A percentile compares a stretch with the other conserved stretches of the same genome.
phyloP scores from a whole-genome alignment of 2,888 invertebrate species.

The Hydraecia micacea region DNA sequence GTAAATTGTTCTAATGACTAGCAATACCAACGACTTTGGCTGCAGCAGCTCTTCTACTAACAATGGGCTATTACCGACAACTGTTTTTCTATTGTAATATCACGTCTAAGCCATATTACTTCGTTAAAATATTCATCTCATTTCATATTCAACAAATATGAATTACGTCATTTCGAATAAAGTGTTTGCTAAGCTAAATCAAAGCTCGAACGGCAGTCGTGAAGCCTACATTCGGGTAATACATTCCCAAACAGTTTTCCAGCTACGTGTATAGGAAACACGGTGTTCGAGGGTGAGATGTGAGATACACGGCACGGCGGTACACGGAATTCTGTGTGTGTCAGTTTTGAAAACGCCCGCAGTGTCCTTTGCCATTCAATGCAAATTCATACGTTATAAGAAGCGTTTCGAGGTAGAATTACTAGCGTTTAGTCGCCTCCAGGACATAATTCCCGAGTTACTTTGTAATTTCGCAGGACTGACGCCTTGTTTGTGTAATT shows the following conservation, averaged over 20 bases:
- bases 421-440: constrained; percentile 90
- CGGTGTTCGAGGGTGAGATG: constrained; percentile 61
- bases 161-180: constrained; percentile 66
- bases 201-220: constrained; percentile 63
- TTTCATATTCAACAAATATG: constrained; percentile 63
- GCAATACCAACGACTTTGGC: constrained; percentile 29
- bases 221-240: constrained; percentile 65
- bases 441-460: constrained; percentile 85
- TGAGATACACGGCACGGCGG: constrained; percentile 57
- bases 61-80: constrained; percentile 62
- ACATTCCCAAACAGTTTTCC: constrained; percentile 62
- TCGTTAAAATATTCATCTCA: constrained; percentile 62
- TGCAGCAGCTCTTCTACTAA: constrained; percentile 42
- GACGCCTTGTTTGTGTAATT: constrained; percentile 72
- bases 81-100: constrained; percentile 59
- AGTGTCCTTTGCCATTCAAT: constrained; percentile 88
- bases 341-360: constrained; percentile 79
- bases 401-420: constrained; percentile 87
- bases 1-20: constrained; percentile 44
- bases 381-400: constrained; percentile 89
- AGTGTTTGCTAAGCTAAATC: constrained; percentile 66
- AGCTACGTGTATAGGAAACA: constrained; percentile 61
- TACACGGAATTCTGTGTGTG: constrained; percentile 73
- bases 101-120: constrained; percentile 53
- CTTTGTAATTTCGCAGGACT: constrained; percentile 82